phyloP scores from a whole-genome alignment of 2,797 vertebrate genomes.

The Coccyzus lansbergi region DNA sequence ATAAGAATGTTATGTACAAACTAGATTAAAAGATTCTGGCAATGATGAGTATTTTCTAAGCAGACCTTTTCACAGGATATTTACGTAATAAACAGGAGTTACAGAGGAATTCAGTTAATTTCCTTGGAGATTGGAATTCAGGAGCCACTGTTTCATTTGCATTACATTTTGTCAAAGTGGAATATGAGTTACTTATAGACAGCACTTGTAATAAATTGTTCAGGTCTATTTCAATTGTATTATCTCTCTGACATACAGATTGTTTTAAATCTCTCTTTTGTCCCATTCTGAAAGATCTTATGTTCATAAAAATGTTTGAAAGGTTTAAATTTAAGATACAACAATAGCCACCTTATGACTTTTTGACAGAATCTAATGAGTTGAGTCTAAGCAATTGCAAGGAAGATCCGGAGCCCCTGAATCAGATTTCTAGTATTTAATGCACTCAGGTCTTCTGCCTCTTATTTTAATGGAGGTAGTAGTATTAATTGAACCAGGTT shows the following conservation, averaged over 20 bases:
- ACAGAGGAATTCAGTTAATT: not conserved
- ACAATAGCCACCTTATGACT: not conserved
- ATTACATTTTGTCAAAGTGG: not conserved
- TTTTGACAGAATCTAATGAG: not conserved
- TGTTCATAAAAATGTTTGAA: not conserved
- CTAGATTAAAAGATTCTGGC: not conserved
- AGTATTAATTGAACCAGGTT: conserved; percentile 15
- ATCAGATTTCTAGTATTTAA: conserved; percentile 4
- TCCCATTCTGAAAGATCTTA: not conserved
- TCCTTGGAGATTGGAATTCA: not conserved
- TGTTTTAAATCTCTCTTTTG: conserved; percentile 7
- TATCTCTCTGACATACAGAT: not conserved
- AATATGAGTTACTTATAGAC: not conserved
- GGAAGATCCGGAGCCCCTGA: not conserved
- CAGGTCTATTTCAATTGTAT: not conserved
- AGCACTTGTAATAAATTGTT: conserved; percentile 38
- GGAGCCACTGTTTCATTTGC: not conserved
- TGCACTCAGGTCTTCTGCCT: not conserved
- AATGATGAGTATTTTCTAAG: not conserved
- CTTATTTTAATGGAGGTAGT: not conserved
- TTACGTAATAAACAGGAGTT: not conserved
- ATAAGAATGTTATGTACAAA: not conserved
- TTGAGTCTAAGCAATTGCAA: not conserved
- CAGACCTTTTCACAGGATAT: not conserved
- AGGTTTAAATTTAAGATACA: conserved; percentile 18